Conservation (phyloP, 2,797 vertebrate genomes). For the Cossypha caffra region DNA sequence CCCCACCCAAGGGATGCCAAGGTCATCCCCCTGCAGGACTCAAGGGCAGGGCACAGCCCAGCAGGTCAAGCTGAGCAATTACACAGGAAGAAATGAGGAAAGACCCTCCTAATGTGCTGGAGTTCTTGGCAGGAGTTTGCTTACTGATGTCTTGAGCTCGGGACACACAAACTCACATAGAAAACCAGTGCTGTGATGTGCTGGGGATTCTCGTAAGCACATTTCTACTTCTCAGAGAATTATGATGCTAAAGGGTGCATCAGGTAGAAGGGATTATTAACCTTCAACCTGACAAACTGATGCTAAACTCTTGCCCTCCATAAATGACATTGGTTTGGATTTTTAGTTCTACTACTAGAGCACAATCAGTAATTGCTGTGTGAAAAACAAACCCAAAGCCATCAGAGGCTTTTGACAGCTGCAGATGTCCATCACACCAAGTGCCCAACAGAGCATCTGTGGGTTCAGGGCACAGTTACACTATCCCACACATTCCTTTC, state of each 20-base stretch:
- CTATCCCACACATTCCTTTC: not conserved
- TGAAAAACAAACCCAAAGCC: not conserved
- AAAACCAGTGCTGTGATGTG: not conserved
- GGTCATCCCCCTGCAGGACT: not conserved
- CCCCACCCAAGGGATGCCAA: slow-evolving; percentile 32
- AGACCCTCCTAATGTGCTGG: not conserved
- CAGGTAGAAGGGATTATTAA: not conserved
- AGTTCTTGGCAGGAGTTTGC: slow-evolving; percentile 44
- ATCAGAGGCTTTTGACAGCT: not conserved
- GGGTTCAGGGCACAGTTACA: not conserved
- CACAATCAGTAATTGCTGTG: not conserved
- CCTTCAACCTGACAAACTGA: rapidly evolving
- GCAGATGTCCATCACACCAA: not conserved
- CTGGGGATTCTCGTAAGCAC: not conserved
- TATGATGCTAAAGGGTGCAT: not conserved
- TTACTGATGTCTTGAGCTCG: not conserved
- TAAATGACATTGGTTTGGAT: rapidly evolving
- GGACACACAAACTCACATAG: rapidly evolving
- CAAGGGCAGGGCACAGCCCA: slow-evolving; percentile 11
- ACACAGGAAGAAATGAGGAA: not conserved
- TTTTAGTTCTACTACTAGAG: not conserved
- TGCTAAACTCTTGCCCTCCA: not conserved
- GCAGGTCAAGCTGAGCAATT: slow-evolving; percentile 6
- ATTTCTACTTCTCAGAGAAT: not conserved
- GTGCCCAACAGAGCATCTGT: not conserved